Base-by-base conservation (phyloP, 1,140 invertebrate species). In the Sipha flava region DNA sequence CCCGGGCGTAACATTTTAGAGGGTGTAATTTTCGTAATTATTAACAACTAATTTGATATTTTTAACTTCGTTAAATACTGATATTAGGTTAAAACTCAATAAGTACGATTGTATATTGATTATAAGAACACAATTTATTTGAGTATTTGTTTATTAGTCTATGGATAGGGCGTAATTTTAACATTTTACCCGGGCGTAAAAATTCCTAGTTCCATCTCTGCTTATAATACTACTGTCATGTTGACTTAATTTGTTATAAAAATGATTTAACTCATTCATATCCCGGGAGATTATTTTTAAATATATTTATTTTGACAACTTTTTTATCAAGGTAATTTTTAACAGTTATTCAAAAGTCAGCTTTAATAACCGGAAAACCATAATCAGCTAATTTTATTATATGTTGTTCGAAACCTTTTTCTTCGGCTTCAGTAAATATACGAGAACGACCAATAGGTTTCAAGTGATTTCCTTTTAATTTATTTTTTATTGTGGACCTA, bases 231-330 rank as follows among this genome's bases (percentile, higher is more conserved):
- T 72, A 37, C 14, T 43, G 18, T 40, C 68, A 2, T 29, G 1
- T 49, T 49, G 9, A 66, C 5, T 29, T 10, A 37, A 21, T 59
- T 73, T 66, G n/a, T n/a, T 52, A 66, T 31, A 82, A 21, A 66
- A 82, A 82, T 16, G 16, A 23, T 29, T 73, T 52, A 68, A 31
- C 14, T 43, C 62, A 82, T 29, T 81, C 75, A 4, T 70, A 49
- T 10, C 81, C 80, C 4, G 80, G 75, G 1, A 29, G 18, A 34
- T 77, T 77, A 57, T 81, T 77, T 79, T 79, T 81, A 57, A 81
- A 81, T 21, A 43, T 40, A 2, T 26, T 31, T 64, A 49, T 72
- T 72, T 72, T 79, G 12, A 29, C 73, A n/a, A 54, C 47, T 45
- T 66, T 45, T 80, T 34, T 31, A 49, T 66, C 45, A 0, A 66